A percentile compares a stretch with the other conserved stretches of the same genome.
Conservation (phyloP, 2,888 invertebrate species). For the Agrotis clavis region DNA sequence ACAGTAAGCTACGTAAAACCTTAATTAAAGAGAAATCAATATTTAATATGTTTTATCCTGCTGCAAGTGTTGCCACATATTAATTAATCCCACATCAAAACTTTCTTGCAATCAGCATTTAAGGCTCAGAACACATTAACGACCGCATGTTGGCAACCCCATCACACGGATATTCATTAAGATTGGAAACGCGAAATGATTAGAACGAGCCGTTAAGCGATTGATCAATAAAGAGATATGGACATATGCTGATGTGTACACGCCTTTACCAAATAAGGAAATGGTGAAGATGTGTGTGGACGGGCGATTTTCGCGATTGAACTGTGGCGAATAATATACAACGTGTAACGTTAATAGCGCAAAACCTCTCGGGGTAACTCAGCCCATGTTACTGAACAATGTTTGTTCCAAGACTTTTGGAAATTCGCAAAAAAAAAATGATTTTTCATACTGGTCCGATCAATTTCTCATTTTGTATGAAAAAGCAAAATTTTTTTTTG, state of each 20-base stretch:
- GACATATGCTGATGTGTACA: conserved; percentile 73
- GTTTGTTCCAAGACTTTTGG: too few relatives aligned
- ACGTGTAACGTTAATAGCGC: too few relatives aligned
- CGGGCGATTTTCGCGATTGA: conserved; percentile 1
- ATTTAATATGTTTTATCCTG: conserved; percentile 21
- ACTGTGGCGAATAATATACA: too few relatives aligned
- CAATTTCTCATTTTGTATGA: too few relatives aligned
- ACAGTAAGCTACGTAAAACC: neutral
- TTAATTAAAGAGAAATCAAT: conserved; percentile 33
- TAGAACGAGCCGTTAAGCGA: conserved; percentile 68
- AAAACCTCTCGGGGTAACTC: too few relatives aligned
- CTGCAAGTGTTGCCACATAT: conserved; percentile 10
- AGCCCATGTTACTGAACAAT: too few relatives aligned
- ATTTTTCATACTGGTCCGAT: too few relatives aligned
- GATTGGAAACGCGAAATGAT: conserved; percentile 77
- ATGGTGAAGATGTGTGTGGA: conserved; percentile 27
- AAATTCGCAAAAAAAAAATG: too few relatives aligned
- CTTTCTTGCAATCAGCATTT: conserved; percentile 37
- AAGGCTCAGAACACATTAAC: conserved; percentile 39
- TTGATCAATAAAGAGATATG: conserved; percentile 79
- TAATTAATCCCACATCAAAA: conserved; percentile 46
- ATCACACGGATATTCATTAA: conserved; percentile 78
- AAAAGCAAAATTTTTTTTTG: too few relatives aligned
- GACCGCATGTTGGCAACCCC: conserved; percentile 63
- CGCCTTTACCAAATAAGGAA: conserved; percentile 69